These are phyloP conservation scores for Genyomyrus donnyi DNA, from an alignment of 2,113 vertebrate genomes.

Conservation along the genomic window DNA sequence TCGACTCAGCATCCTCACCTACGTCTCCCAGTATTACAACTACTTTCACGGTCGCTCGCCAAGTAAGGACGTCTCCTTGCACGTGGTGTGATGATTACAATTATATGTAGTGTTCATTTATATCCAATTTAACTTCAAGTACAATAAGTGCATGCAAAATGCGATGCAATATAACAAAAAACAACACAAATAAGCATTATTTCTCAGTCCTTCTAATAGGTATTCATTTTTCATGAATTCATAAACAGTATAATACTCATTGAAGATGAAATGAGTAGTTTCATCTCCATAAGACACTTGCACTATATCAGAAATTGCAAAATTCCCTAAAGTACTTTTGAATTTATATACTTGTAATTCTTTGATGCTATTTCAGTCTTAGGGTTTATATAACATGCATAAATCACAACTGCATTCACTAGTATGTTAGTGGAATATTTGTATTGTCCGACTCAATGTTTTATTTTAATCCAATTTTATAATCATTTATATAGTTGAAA, in stretches of 20 bases:
- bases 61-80: constrained; percentile 64
- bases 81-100: neutral
- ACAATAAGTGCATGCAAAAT: neutral
- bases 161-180: neutral
- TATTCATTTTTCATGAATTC: neutral
- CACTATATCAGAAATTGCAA: neutral
- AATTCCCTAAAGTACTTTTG: neutral
- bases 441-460: neutral
- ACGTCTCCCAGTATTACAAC: constrained; percentile 96
- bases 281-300: neutral
- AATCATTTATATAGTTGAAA: neutral
- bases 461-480: neutral
- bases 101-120: neutral
- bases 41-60: constrained; percentile 91
- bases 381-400: neutral
- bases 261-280: neutral
- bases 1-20: constrained; percentile 91
- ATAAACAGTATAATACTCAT: neutral
- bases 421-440: neutral
- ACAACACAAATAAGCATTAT: neutral
- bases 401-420: neutral
- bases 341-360: neutral
- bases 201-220: neutral
- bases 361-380: neutral
- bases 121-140: neutral